phyloP scores from a whole-genome alignment of 1,140 invertebrate species.

The Scaptomyza hsui region DNA sequence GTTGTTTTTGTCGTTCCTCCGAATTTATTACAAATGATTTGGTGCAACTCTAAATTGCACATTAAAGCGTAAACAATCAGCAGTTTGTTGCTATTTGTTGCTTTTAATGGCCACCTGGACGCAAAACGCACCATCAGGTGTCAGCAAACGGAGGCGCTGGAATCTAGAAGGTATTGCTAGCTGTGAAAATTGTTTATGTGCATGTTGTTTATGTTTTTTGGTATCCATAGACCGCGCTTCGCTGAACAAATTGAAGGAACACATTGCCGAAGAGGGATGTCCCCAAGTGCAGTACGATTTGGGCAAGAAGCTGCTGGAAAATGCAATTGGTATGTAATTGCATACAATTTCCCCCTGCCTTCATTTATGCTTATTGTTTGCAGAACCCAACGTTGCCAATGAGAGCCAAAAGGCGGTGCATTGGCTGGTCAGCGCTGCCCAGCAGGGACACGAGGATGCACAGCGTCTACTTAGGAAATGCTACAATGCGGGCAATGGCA shows the following conservation, averaged over 20 bases:
- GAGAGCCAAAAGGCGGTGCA: conserved; percentile 89
- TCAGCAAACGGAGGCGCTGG: conserved; percentile 73
- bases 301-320: conserved; percentile 87
- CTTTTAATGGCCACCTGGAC: conserved; percentile 75
- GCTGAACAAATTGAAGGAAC: conserved; percentile 86
- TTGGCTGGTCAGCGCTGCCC: conserved; percentile 95
- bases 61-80: conserved; percentile 57
- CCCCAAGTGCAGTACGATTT: conserved; percentile 88
- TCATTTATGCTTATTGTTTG: too few species aligned
- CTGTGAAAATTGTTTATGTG: neutral
- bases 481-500: conserved; percentile 90
- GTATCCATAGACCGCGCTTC: conserved; percentile 84
- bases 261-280: conserved; percentile 88
- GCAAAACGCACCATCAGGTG: conserved; percentile 70
- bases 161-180: conserved; percentile 71
- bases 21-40: conserved; percentile 9
- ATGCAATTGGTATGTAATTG: conserved; percentile 84
- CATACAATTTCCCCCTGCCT: neutral
- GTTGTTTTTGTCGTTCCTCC: neutral
- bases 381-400: conserved; percentile 77
- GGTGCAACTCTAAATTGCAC: conserved; percentile 27
- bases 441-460: conserved; percentile 94
- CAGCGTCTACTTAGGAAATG: conserved; percentile 92
- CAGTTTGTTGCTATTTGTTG: conserved; percentile 9
- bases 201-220: neutral